Percentiles rank a stretch among this genome's conserved stretches.
Evolutionary conservation across 2,888 invertebrate genomes (phyloP).

Genomic region (Octonoba sinensis): DNA sequence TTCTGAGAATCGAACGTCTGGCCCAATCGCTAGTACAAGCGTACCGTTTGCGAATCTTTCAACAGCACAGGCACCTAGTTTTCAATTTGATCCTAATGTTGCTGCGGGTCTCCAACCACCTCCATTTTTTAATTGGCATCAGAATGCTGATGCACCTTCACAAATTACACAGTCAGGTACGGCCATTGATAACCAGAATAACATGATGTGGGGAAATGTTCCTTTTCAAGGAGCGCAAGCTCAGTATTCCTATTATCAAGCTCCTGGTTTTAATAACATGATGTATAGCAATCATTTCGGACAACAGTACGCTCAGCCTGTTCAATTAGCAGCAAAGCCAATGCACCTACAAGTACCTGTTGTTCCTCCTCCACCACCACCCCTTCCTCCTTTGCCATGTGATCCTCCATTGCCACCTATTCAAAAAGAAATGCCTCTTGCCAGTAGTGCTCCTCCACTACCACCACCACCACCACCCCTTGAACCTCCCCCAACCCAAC

Average conservation of each 20-base stretch:
- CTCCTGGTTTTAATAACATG: background rate
- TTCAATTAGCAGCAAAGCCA: background rate
- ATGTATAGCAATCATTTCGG: background rate
- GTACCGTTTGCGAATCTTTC: no score
- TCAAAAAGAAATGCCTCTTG: background rate
- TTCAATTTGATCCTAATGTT: background rate
- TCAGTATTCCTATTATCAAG: background rate
- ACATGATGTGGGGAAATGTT: background rate
- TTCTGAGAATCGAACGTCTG: no score
- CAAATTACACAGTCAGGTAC: background rate
- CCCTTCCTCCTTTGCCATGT: no score
- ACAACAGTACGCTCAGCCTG: background rate
- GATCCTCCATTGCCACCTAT: no score
- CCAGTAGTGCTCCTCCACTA: background rate
- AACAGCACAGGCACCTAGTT: no score
- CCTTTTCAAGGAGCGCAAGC: background rate
- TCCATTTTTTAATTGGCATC: slow-evolving; percentile 20
- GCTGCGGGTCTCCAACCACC: slow-evolving; percentile 1
- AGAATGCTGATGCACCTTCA: background rate
- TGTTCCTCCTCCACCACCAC: no score
- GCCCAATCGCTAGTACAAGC: no score
- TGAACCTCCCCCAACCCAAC: background rate
- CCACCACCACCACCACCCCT: background rate
- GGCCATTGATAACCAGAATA: background rate
- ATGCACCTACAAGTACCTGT: background rate